Evolutionary conservation across 2,113 vertebrate species (phyloP).

Genomic region (Cyanoliseus patagonus): DNA sequence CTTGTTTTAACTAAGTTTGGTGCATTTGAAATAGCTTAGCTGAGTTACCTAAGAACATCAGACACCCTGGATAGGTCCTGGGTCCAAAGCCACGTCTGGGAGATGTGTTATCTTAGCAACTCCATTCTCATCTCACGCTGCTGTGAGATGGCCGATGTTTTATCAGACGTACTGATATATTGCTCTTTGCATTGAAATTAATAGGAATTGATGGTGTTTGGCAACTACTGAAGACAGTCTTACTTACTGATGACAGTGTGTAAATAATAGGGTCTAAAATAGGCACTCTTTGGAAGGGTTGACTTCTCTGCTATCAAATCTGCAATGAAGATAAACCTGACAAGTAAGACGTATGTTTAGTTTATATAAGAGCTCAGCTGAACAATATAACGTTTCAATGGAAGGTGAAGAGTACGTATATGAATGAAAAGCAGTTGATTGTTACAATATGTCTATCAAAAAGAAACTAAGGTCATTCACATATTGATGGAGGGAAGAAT

Average conservation of each 20-base stretch:
- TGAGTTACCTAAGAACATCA: background rate
- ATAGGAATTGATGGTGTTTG: background rate
- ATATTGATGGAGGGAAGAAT: constrained; percentile 66
- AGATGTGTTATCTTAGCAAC: background rate
- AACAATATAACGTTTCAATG: background rate
- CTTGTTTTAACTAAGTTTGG: background rate
- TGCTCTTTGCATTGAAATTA: background rate
- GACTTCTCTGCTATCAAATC: background rate
- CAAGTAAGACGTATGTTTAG: background rate
- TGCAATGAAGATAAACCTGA: background rate
- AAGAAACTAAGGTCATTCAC: constrained; percentile 78
- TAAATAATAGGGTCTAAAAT: background rate
- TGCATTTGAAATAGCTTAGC: background rate
- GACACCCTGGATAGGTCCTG: background rate
- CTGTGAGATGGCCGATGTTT: background rate
- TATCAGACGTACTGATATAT: background rate
- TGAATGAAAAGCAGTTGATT: constrained; percentile 73
- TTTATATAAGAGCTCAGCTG: background rate
- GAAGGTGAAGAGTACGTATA: background rate
- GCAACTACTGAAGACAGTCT: background rate
- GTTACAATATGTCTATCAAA: constrained; percentile 60
- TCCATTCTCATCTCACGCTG: background rate
- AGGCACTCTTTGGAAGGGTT: background rate
- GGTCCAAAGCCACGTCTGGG: background rate
- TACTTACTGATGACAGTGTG: background rate